Base-by-base conservation (phyloP, 2,113 vertebrate species). In the Rhinolophus sinicus region DNA sequence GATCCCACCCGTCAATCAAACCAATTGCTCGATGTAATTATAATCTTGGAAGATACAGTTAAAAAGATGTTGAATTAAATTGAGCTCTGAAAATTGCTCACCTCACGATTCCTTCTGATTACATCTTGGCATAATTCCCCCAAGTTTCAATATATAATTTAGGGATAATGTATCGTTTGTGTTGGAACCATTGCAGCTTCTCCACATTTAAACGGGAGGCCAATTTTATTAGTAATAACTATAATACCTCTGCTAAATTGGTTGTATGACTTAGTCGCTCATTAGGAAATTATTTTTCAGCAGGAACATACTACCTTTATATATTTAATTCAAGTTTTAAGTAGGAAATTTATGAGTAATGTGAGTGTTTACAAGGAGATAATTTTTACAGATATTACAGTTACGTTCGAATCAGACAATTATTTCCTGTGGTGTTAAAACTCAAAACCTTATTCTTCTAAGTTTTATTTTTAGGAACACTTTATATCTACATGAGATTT, bases 41-140 rank as follows among this genome's bases (percentile, higher is more conserved):
- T 97, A 95, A 95, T 93, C 92, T 97, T 93, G 73, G 89, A 94
- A 91, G 86, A 92, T 76, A 88, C 78, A 89, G 95, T 96, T 97
- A 83, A 97, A 97, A 95, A 92, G 91, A 95, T 93, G 93, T 93
- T 86, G 89, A 96, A 96, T 98, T 94, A 96, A 97, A 97, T 92
- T 93, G 96, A 94, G 86, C 96, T 97, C 93, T 97, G 96, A 94
- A 95, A 97, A 97, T 90, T 93, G 92, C 69, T 96, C 97, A 97
- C 93, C 95, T 97, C 91, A 47, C 94, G 97, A 97, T 97, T 97
- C 73, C 95, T 97, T 96, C 95, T 97, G 97, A 97, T 97, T 97
- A 87, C 69, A 75, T 92, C 89, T 94, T 98, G 96, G 95, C 92
- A 93, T 75, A 89, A 95, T 93, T 98, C 93, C 70, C 67, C 82